These are phyloP conservation scores for Oscheius sp. DNA, from an alignment of 2,888 invertebrate species.

Conservation along the genomic window DNA sequence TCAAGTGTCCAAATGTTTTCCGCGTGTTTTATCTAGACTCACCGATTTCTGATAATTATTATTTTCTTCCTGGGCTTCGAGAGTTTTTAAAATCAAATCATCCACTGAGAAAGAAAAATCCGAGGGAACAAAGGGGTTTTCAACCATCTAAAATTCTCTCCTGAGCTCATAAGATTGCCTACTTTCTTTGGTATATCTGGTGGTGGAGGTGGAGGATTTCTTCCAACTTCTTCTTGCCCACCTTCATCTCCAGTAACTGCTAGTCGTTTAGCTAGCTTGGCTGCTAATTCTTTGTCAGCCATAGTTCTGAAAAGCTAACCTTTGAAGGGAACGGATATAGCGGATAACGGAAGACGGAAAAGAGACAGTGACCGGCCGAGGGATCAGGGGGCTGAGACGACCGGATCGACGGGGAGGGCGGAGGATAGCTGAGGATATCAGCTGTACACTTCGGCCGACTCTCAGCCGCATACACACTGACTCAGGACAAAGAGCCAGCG, in stretches of 20 bases:
- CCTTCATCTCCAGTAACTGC: conserved; percentile 14
- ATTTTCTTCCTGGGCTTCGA: conserved; percentile 45
- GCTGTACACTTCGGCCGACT: conserved; percentile 22
- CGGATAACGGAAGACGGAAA: background rate
- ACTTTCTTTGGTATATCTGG: conserved; percentile 45
- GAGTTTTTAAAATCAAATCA: conserved; percentile 48
- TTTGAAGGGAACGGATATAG: background rate
- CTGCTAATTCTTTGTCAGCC: conserved; percentile 42
- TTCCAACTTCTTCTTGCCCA: background rate
- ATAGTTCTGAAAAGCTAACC: background rate
- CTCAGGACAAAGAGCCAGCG: no score
- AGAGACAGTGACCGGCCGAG: conserved; percentile 23
- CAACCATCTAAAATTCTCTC: conserved; percentile 34
- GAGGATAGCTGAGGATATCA: conserved; percentile 26
- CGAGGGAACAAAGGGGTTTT: conserved; percentile 45
- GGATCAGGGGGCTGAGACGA: conserved; percentile 16
- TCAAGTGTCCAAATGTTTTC: conserved; percentile 10
- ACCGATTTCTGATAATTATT: conserved; percentile 33
- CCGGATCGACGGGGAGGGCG: conserved; percentile 25
- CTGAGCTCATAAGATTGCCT: background rate
- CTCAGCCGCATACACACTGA: conserved; percentile 8
- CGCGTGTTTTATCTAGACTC: background rate
- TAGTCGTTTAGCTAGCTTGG: conserved; percentile 44
- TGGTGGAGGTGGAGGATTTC: conserved; percentile 34
- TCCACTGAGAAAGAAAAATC: conserved; percentile 46